Percentiles rank a stretch among this genome's conserved stretches.
Evolutionary conservation across 2,888 invertebrate species (phyloP).

Genomic region (Clostera curtula): DNA sequence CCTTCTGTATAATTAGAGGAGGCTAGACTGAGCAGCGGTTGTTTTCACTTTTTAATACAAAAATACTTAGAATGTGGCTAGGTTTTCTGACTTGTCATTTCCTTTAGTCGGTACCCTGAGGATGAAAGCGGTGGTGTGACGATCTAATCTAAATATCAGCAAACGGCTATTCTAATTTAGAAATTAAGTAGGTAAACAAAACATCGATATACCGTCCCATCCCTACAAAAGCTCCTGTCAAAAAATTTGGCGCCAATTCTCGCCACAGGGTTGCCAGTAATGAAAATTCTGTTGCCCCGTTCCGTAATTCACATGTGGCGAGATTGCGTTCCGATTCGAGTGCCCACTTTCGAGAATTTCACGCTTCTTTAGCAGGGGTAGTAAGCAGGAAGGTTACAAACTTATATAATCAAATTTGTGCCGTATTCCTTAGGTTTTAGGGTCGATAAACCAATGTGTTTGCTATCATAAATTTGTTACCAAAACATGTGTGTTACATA

Average conservation of each 20-base stretch:
- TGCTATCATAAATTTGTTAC: no score
- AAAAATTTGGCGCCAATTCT: conserved; percentile 45
- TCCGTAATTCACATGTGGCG: conserved; percentile 48
- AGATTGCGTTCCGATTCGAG: conserved; percentile 44
- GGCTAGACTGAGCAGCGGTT: no score
- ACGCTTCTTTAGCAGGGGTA: conserved; percentile 21
- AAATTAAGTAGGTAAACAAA: neutral
- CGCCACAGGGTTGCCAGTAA: conserved; percentile 51
- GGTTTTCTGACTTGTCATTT: no score
- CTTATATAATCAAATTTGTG: neutral
- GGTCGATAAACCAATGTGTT: no score
- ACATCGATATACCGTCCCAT: neutral
- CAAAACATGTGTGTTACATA: no score
- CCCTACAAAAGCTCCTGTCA: conserved; percentile 12
- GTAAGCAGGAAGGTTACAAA: neutral
- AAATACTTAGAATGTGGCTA: no score
- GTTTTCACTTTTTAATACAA: no score
- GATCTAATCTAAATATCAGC: no score
- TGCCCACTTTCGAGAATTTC: conserved; percentile 19
- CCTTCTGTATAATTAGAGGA: no score
- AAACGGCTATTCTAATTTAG: no score
- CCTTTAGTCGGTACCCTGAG: no score
- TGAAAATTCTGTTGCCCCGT: conserved; percentile 35
- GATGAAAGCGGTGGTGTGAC: no score
- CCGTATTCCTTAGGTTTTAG: neutral